These are phyloP conservation scores for Formica exsecta DNA, from an alignment of 1,140 invertebrate species.

Conservation along the genomic window DNA sequence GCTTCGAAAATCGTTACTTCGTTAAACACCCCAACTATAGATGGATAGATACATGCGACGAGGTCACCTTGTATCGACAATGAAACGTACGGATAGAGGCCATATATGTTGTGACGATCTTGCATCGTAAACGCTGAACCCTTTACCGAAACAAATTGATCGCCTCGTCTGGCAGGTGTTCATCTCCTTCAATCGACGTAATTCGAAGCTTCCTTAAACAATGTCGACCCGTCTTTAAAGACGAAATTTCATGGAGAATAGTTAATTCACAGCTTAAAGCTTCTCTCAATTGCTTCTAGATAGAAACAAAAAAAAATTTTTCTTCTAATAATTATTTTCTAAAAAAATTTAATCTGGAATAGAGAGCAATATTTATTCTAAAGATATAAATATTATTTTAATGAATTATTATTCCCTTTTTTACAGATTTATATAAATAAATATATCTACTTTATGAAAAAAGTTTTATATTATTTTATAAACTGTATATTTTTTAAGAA, in stretches of 20 bases:
- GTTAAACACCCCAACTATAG: slow-evolving; percentile 54
- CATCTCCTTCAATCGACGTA: not conserved
- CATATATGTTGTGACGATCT: slow-evolving; percentile 54
- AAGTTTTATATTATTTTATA: too few species aligned
- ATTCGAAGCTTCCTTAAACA: not conserved
- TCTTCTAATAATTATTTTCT: not conserved
- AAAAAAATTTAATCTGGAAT: not conserved
- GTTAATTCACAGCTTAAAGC: not conserved
- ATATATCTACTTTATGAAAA: too few species aligned
- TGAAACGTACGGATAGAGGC: slow-evolving; percentile 35
- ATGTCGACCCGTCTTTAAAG: not conserved
- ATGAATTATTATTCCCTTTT: too few species aligned
- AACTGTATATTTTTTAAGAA: too few species aligned
- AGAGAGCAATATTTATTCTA: not conserved
- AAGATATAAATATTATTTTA: too few species aligned
- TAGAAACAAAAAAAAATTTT: not conserved
- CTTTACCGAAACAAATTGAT: slow-evolving; percentile 10
- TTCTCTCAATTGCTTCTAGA: not conserved
- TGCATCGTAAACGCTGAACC: slow-evolving; percentile 27
- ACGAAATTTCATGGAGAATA: not conserved
- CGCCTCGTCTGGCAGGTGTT: not conserved
- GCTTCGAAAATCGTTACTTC: slow-evolving; percentile 86
- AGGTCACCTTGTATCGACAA: slow-evolving; percentile 59
- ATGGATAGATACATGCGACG: slow-evolving; percentile 57
- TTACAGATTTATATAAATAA: too few species aligned